Evolutionary conservation across 2,797 vertebrate genomes (phyloP).

Genomic region (Columba guinea): DNA sequence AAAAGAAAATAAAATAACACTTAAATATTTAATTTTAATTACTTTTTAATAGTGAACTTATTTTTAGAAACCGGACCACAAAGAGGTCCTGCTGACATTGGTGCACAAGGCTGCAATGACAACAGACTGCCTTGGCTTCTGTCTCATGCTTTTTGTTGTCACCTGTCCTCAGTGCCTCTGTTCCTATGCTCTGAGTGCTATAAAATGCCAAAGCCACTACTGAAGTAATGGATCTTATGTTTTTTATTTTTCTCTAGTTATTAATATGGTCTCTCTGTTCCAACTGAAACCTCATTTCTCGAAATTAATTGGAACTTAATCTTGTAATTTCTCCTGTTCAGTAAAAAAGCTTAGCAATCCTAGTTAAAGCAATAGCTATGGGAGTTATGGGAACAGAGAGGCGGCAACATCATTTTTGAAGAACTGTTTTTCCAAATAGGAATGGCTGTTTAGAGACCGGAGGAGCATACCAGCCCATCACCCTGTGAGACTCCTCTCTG

Average conservation of each 20-base stretch:
- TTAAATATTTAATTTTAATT: background rate
- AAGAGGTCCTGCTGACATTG: background rate
- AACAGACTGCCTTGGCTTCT: background rate
- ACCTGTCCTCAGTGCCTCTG: background rate
- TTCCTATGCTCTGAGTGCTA: background rate
- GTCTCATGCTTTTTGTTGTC: background rate
- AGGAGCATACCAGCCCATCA: background rate
- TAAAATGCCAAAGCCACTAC: background rate
- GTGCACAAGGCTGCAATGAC: background rate
- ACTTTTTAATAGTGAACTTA: background rate
- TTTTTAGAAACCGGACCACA: background rate
- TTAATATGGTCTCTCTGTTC: background rate
- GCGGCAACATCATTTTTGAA: background rate
- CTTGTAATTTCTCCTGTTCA: background rate
- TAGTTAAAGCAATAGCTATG: background rate
- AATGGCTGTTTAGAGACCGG: background rate
- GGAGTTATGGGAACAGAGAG: background rate
- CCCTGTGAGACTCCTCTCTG: background rate
- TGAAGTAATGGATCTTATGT: background rate
- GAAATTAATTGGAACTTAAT: background rate
- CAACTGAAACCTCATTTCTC: constrained; percentile 2
- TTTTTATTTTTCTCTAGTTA: constrained; percentile 4
- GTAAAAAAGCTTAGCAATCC: background rate
- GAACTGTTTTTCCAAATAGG: background rate
- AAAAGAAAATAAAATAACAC: background rate